These are phyloP conservation scores for Drosophila koepferae DNA, from an alignment of 2,888 invertebrate species.

Conservation along the genomic window DNA sequence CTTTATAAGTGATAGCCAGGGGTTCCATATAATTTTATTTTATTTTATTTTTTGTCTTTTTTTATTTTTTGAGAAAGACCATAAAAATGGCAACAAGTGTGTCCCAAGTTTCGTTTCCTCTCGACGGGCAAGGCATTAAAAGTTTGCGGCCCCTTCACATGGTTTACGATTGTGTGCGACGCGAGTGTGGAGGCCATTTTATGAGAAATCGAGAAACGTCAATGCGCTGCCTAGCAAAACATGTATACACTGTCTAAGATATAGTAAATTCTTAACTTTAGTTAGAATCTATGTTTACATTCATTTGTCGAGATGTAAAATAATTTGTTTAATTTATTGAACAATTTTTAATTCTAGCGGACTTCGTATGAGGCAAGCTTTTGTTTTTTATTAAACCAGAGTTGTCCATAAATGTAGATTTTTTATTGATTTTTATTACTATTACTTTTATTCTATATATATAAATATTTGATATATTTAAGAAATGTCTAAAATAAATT, in stretches of 20 bases:
- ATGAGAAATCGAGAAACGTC: slow-evolving; percentile 19
- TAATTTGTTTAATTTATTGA: background rate
- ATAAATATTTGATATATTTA: too few species aligned
- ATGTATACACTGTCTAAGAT: slow-evolving; percentile 24
- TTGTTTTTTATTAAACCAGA: background rate
- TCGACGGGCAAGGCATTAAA: slow-evolving; percentile 43
- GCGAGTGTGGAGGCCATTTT: slow-evolving; percentile 26
- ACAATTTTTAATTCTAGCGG: too few species aligned
- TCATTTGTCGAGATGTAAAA: background rate
- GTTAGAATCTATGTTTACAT: too few species aligned
- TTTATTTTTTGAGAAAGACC: slow-evolving; percentile 18
- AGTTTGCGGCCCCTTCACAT: slow-evolving; percentile 57
- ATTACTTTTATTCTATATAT: too few species aligned
- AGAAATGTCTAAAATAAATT: background rate
- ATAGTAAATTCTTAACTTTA: background rate
- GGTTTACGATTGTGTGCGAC: slow-evolving; percentile 41
- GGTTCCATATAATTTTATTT: slow-evolving; percentile 28
- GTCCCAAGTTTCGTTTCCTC: slow-evolving; percentile 46
- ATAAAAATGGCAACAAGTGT: slow-evolving; percentile 61
- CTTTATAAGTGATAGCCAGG: slow-evolving; percentile 30
- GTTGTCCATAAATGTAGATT: background rate
- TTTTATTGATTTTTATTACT: background rate
- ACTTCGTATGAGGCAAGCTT: background rate
- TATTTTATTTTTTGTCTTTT: slow-evolving; percentile 12
- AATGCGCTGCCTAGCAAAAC: background rate